Evolutionary conservation across 53 echinoderm and acorn worm genomes (phyloP), one percentile per base, ranked within the genome.

Genomic region (Apostichopus leukothele): DNA sequence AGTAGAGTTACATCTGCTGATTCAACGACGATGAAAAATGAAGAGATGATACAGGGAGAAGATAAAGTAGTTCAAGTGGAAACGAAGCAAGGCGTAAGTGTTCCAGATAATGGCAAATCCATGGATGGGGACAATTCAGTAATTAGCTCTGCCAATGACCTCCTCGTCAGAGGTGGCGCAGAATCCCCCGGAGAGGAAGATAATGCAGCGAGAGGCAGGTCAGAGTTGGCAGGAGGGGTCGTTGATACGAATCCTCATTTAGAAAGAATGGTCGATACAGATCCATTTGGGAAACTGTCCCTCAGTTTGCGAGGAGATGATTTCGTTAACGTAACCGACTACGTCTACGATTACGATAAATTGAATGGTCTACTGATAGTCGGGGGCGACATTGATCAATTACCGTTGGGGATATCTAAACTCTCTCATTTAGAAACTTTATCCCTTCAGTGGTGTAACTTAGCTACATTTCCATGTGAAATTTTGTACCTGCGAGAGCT

Each of bases 281-380:
- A 88, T 86, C 75, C 89, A 55, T 89, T 84, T 81, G 93, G 93
- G 26, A 95, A 95, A 78, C 88, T 87, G 73, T 93, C 91, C 53
- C 78, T 95, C 51, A 90, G 91, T 89, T 74, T 95, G 7, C 92
- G 86, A 88, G 93, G 91, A 11, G 86, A 93, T 53, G 89, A 78
- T 71, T 52, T 93, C 18, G 5, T 71, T 0, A 76, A 79, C 19
- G 60, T 95, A 51, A 88, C 95, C 12, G 25, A 60, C n/a, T 67
- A 86, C 27, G 60, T 83, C 4, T 93, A 90, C 63, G 71, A 91
- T 9, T 20, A 89, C 21, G 88, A 91, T 51, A 79, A 93, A 63
- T 89, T 95, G 53, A 90, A 95, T 67, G 90, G 88, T 39, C 89
- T 95, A 79, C 76, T 95, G 8, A 67, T 95, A 50, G 93, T 39